Base-by-base conservation (phyloP, 2,113 vertebrate species). In the Nipponia nippon region DNA sequence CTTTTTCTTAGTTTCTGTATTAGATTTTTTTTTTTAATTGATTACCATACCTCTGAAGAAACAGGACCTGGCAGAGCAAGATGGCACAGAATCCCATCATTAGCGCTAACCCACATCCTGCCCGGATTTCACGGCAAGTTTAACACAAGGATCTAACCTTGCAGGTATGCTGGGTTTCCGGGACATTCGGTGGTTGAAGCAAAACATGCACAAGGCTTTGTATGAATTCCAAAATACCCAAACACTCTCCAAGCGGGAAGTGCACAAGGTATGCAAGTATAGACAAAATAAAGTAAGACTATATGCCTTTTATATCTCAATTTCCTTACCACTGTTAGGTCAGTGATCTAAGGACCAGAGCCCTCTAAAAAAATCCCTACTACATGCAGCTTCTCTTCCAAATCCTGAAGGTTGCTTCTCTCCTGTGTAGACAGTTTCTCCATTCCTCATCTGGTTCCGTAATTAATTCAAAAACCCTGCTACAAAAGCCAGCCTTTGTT, bases 221-320 rank as follows among this genome's bases (percentile, higher is more conserved):
- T 69, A 69, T 0, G 0, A 95, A 85, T 83, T 94, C 71, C 79
- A 88, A 83, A 91, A 92, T n/a, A 71, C 20, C 44, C 4, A 65
- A 69, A 40, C 66, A 42, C 56, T 65, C 95, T 96, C 73, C 75
- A 53, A 55, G 80, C 79, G 65, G 46, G 85, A 95, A 86, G 13
- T 7, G 50, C 40, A 55, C 40, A 77, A 78, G 47, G 59, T 75
- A 84, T 61, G 20, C 59, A 92, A 93, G 82, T 73, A 71, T 80
- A 91, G 85, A 83, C 90, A 85, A 94, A 95, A 84, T n/a, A 92
- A 88, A 93, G 36, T 36, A 47, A 83, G 49, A 87, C 62, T 58
- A 61, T 17, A 14, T 11, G 34, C 14, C 23, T 65, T 95, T 91
- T 29, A 3, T n/a, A 49, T 55, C 62, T 85, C 44, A 17, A 56